Conservation (phyloP, 2,888 invertebrate genomes). For the Trachelus stipa region DNA sequence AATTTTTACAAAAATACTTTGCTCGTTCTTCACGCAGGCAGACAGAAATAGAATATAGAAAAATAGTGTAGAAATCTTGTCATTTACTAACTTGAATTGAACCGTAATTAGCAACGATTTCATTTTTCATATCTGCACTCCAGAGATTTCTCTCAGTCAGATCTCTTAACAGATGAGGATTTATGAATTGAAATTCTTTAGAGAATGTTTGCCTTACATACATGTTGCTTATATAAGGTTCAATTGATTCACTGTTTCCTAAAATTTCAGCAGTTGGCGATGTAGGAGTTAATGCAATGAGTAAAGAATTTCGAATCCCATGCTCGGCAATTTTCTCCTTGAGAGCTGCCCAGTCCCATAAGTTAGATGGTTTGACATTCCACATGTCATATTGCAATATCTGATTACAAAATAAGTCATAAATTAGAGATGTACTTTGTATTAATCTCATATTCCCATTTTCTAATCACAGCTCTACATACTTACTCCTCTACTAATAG, state of each 20-base stretch:
- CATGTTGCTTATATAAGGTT: conserved; percentile 98
- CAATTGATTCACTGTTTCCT: conserved; percentile 98
- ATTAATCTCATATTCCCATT: background rate
- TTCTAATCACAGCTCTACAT: background rate
- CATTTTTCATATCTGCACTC: conserved; percentile 96
- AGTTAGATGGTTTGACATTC: conserved; percentile 85
- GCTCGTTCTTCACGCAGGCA: background rate
- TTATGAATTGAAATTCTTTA: conserved; percentile 96
- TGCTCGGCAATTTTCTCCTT: conserved; percentile 87
- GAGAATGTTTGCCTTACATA: conserved; percentile 94
- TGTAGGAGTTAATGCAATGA: conserved; percentile 98
- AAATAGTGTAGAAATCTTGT: background rate
- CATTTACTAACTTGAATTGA: conserved; percentile 78
- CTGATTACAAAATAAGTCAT: conserved; percentile 53
- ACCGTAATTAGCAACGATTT: conserved; percentile 90
- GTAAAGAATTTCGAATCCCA: conserved; percentile 92
- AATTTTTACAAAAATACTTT: background rate
- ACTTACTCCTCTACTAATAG: conserved; percentile 88
- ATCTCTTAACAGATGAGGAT: conserved; percentile 94
- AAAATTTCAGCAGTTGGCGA: conserved; percentile 99
- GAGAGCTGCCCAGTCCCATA: conserved; percentile 90
- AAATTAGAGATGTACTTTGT: conserved; percentile 4
- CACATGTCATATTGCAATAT: conserved; percentile 99
- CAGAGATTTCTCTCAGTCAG: conserved; percentile 91
- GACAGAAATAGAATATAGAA: conserved; percentile 5